Percentiles rank a stretch among this genome's conserved stretches.
phyloP scores from a whole-genome alignment of 2,888 invertebrate species.

The Acheta domesticus region DNA sequence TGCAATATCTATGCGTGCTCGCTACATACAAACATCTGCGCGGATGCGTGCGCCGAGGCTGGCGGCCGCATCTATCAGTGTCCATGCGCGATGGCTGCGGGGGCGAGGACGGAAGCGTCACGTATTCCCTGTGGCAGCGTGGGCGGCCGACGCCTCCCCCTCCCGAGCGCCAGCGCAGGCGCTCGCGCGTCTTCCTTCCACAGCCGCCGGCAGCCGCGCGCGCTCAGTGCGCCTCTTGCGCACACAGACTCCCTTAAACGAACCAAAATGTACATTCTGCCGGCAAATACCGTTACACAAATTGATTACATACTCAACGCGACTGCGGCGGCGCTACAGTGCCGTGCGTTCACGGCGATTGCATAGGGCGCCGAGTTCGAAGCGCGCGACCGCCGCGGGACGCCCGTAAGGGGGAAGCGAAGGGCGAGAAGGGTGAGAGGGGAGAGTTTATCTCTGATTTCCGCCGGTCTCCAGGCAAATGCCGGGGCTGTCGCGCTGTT shows the following conservation, averaged over 20 bases:
- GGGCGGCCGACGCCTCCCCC: too few species aligned
- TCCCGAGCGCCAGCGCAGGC: too few species aligned
- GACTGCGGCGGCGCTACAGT: neutral
- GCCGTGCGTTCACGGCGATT: neutral
- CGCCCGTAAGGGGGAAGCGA: too few species aligned
- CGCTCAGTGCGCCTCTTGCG: too few species aligned
- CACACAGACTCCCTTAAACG: neutral
- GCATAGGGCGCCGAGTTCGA: neutral
- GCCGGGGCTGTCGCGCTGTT: neutral
- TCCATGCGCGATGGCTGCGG: neutral
- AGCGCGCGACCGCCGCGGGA: neutral
- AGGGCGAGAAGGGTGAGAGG: too few species aligned
- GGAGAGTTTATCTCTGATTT: neutral
- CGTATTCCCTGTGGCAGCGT: conserved; percentile 4
- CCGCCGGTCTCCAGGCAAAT: neutral
- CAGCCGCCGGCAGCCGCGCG: too few species aligned
- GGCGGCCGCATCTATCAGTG: conserved; percentile 10
- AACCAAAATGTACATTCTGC: neutral
- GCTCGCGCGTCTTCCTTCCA: too few species aligned
- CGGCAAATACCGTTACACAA: conserved; percentile 18
- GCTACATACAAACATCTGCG: conserved; percentile 18
- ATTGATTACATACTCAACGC: conserved; percentile 18
- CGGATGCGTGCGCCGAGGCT: neutral
- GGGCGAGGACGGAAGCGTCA: neutral
- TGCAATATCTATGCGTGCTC: conserved; percentile 8